These are phyloP conservation scores for Ditylenchus weischeri DNA, from an alignment of 2,888 invertebrate genomes.

Conservation along the genomic window DNA sequence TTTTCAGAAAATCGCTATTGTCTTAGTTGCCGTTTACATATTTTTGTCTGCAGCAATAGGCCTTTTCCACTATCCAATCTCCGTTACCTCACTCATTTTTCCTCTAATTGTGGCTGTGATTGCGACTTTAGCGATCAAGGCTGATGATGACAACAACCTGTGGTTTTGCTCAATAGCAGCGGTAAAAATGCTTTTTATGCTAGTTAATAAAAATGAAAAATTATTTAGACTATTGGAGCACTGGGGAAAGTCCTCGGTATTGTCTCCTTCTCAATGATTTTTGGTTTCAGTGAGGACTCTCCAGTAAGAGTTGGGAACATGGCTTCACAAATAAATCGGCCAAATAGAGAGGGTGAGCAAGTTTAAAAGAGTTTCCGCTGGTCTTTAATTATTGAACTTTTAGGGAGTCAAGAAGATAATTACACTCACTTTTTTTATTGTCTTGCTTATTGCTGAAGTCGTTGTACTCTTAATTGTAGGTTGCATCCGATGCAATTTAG, in stretches of 20 bases:
- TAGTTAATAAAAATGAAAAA: background rate
- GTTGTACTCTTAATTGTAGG: constrained; percentile 17
- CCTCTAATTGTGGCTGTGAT: constrained; percentile 17
- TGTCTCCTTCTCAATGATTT: constrained; percentile 22
- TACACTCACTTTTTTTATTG: constrained; percentile 24
- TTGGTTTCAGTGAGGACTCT: constrained; percentile 18
- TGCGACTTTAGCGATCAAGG: constrained; percentile 21
- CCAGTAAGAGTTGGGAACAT: constrained; percentile 11
- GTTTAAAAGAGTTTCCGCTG: background rate
- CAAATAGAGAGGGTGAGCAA: constrained; percentile 15
- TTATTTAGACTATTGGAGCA: constrained; percentile 22
- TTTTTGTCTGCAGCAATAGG: constrained; percentile 21
- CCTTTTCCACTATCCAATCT: constrained; percentile 23
- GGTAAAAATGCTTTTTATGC: constrained; percentile 5
- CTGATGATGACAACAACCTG: constrained; percentile 17
- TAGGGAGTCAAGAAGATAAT: constrained; percentile 13
- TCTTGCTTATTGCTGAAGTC: constrained; percentile 19
- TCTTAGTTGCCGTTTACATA: constrained; percentile 8
- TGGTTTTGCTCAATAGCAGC: constrained; percentile 24
- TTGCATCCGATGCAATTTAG: constrained; percentile 22
- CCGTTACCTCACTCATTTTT: constrained; percentile 16
- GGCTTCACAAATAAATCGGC: constrained; percentile 9
- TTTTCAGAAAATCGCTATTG: background rate
- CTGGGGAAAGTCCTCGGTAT: constrained; percentile 25
- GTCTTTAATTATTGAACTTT: too few species aligned